Conservation (phyloP, 1,140 invertebrate genomes). For the Philotrypesis tridentata region DNA sequence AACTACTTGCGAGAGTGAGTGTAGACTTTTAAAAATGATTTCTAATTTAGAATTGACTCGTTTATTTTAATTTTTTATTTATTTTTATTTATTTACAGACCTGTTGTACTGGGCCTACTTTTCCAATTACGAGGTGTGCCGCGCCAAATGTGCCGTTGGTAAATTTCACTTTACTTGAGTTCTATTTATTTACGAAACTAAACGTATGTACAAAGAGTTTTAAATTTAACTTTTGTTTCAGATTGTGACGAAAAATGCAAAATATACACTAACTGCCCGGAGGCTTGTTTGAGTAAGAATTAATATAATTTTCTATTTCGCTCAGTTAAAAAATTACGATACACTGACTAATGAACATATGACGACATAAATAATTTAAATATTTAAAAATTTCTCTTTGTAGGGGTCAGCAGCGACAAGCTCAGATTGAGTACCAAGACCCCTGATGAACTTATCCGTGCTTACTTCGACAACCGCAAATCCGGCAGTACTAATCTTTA, state of each 20-base stretch:
- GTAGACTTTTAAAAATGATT: too few species aligned
- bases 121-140: not conserved
- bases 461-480: not conserved
- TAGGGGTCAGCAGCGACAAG: not conserved
- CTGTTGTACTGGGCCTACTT: not conserved
- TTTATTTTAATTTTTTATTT: not conserved
- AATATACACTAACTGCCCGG: not conserved
- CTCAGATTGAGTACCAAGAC: not conserved
- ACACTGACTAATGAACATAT: too few species aligned
- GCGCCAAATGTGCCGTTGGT: not conserved
- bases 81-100: not conserved
- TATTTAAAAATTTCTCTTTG: not conserved
- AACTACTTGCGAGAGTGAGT: not conserved
- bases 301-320: not conserved
- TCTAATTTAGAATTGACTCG: not conserved
- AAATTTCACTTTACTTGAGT: not conserved
- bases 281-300: not conserved
- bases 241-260: not conserved
- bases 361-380: not conserved
- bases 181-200: not conserved
- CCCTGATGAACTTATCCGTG: not conserved
- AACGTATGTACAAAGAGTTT: not conserved
- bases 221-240: not conserved
- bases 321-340: too few species aligned
- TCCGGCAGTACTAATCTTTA: not conserved